Percentiles rank a stretch among this genome's conserved stretches.
phyloP scores from a whole-genome alignment of 2,113 vertebrate genomes.

The Chauna torquata region DNA sequence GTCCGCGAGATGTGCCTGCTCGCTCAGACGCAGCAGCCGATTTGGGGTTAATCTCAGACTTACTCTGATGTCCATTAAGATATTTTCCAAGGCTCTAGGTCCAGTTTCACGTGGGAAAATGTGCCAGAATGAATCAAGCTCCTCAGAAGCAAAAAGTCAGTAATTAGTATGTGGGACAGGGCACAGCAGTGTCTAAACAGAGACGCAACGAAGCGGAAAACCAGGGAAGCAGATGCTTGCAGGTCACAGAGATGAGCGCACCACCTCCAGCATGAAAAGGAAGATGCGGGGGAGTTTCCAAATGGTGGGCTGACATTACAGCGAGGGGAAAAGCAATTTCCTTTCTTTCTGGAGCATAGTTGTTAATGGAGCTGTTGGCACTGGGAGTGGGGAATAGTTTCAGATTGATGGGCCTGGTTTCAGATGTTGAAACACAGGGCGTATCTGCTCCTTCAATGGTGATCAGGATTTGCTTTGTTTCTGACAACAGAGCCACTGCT shows the following conservation, averaged over 20 bases:
- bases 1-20: not conserved
- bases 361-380: constrained; percentile 47
- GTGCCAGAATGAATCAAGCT: constrained; percentile 79
- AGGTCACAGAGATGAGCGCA: constrained; percentile 59
- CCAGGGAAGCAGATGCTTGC: constrained; percentile 68
- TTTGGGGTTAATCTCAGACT: constrained; percentile 62
- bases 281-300: constrained; percentile 47
- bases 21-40: constrained; percentile 46
- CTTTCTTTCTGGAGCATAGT: constrained; percentile 46
- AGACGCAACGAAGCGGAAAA: constrained; percentile 77
- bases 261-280: constrained; percentile 43
- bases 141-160: constrained; percentile 78
- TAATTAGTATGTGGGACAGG: constrained; percentile 83
- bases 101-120: constrained; percentile 84
- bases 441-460: not conserved
- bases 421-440: constrained; percentile 41
- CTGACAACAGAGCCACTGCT: not conserved
- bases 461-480: constrained; percentile 39
- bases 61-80: constrained; percentile 71
- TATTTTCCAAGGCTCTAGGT: constrained; percentile 75
- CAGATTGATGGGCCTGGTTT: constrained; percentile 48
- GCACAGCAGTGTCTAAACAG: constrained; percentile 75
- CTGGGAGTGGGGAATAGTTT: not conserved
- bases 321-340: constrained; percentile 48
- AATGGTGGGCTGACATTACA: constrained; percentile 29